A percentile compares a stretch with the other conserved stretches of the same genome.
phyloP scores from a whole-genome alignment of 2,888 invertebrate species.

The Heliconius sara region DNA sequence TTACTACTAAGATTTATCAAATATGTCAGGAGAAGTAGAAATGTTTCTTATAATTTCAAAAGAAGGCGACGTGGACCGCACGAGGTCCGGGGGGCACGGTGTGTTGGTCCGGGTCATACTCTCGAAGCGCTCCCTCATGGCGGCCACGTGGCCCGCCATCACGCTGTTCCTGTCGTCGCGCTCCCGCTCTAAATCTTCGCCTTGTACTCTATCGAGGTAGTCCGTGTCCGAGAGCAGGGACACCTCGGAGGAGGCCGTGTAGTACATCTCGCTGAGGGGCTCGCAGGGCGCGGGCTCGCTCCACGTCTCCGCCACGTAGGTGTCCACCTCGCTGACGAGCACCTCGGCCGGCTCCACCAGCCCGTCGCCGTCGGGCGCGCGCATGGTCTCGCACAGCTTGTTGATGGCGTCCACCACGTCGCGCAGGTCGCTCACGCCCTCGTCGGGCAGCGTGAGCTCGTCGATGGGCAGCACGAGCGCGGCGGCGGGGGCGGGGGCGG shows the following conservation, averaged over 20 bases:
- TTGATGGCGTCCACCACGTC: constrained; percentile 82
- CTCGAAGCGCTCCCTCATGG: constrained; percentile 80
- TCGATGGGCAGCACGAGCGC: constrained; percentile 62
- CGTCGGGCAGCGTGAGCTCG: constrained; percentile 61
- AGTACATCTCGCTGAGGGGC: constrained; percentile 71
- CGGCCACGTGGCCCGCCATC: constrained; percentile 79
- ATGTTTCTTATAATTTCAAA: constrained; percentile 64
- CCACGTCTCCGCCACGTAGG: constrained; percentile 56
- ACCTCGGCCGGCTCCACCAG: constrained; percentile 60
- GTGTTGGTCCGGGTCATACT: constrained; percentile 78
- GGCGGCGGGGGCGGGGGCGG: constrained; percentile 33
- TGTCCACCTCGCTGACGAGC: constrained; percentile 56
- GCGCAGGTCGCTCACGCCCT: constrained; percentile 72
- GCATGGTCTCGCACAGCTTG: constrained; percentile 78
- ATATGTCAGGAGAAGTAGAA: constrained; percentile 71
- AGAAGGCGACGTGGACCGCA: constrained; percentile 65
- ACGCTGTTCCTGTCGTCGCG: constrained; percentile 64
- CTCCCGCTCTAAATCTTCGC: constrained; percentile 49
- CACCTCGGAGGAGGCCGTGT: constrained; percentile 73
- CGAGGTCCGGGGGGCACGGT: constrained; percentile 70
- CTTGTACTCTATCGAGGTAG: constrained; percentile 51
- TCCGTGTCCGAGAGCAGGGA: constrained; percentile 70
- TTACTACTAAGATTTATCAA: constrained; percentile 48
- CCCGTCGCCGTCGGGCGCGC: constrained; percentile 66
- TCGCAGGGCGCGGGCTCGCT: constrained; percentile 61